Evolutionary conservation across 2,797 vertebrate genomes (phyloP).

Genomic region (Rousettus madagascariensis): DNA sequence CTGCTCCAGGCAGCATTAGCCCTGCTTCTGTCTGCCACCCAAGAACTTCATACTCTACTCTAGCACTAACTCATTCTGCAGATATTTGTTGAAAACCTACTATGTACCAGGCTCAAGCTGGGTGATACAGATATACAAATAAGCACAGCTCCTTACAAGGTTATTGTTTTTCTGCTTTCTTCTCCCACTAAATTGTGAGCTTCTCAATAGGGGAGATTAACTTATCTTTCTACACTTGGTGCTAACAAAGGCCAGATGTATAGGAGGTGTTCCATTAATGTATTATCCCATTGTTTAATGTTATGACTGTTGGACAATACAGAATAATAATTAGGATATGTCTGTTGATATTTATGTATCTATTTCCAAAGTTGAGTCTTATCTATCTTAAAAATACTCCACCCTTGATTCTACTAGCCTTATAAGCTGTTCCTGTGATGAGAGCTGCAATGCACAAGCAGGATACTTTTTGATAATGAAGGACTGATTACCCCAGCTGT

Average conservation of each 20-base stretch:
- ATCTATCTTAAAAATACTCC: not conserved
- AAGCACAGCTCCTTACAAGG: not conserved
- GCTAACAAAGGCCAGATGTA: not conserved
- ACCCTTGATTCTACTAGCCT: not conserved
- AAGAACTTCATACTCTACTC: not conserved
- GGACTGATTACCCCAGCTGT: not conserved
- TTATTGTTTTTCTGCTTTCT: not conserved
- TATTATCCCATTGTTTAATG: not conserved
- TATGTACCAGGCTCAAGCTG: not conserved
- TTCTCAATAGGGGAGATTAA: not conserved
- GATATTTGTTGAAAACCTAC: not conserved
- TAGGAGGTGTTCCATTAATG: not conserved
- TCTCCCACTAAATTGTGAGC: not conserved
- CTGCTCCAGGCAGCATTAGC: not conserved
- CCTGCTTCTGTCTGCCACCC: not conserved
- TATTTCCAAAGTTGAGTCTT: slow-evolving; percentile 21
- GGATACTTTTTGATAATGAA: not conserved
- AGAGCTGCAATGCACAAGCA: not conserved
- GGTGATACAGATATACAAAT: not conserved
- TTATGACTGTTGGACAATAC: not conserved
- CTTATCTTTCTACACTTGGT: not conserved
- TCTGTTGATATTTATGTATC: not conserved
- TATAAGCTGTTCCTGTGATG: not conserved
- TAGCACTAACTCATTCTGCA: not conserved
- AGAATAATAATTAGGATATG: not conserved